phyloP scores from a whole-genome alignment of 2,888 invertebrate species.

The Drosophila parthenogenetica region DNA sequence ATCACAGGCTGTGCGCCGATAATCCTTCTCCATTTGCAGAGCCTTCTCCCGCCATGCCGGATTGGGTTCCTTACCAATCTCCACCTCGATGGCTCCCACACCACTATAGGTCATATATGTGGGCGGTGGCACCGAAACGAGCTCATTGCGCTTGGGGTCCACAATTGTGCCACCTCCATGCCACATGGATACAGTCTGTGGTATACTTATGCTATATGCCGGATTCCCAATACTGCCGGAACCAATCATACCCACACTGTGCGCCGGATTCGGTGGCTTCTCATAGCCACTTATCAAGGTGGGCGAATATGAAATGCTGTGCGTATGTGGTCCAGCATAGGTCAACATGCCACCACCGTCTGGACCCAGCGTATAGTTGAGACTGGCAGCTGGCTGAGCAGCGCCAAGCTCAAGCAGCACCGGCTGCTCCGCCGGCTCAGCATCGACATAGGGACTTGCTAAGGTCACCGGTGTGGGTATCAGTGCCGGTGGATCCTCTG shows the following conservation, averaged over 20 bases:
- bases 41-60: constrained; percentile 87
- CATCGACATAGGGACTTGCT: constrained; percentile 59
- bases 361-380: constrained; percentile 52
- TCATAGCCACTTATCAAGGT: constrained; percentile 57
- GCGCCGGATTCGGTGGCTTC: constrained; percentile 39
- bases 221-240: constrained; percentile 22
- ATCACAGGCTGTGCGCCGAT: constrained; percentile 93
- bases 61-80: constrained; percentile 81
- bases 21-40: constrained; percentile 89
- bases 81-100: constrained; percentile 65
- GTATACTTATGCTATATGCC: constrained; percentile 69
- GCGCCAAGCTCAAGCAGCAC: constrained; percentile 76
- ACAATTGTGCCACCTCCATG: constrained; percentile 38
- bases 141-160: constrained; percentile 60
- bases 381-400: constrained; percentile 42
- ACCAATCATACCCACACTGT: constrained; percentile 28
- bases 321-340: constrained; percentile 40
- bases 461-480: constrained; percentile 59
- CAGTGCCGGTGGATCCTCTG: constrained; percentile 63
- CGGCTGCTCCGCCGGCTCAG: constrained; percentile 75
- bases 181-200: constrained; percentile 83
- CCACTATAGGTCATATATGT: constrained; percentile 72
- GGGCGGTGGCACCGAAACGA: constrained; percentile 76
- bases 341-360: constrained; percentile 56
- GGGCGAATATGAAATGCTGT: constrained; percentile 56